Percentiles rank a stretch among this genome's conserved stretches.
phyloP scores from a whole-genome alignment of 2,888 invertebrate species.

The Pediacus dermestoides region DNA sequence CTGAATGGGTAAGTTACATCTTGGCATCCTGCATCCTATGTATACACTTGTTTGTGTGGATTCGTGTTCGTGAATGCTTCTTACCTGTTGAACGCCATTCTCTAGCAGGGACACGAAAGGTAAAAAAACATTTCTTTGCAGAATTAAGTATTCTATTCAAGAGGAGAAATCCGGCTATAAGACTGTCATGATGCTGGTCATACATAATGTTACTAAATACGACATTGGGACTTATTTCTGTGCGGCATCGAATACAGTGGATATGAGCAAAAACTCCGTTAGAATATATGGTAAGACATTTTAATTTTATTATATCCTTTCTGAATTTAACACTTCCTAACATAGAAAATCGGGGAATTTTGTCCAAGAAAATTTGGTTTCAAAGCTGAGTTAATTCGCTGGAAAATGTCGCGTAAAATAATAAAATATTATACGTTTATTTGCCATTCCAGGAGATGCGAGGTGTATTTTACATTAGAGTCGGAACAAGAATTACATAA shows the following conservation, averaged over 20 bases:
- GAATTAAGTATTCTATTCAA: conserved; percentile 62
- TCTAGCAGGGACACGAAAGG: too few species aligned
- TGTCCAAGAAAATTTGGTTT: too few species aligned
- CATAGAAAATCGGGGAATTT: too few species aligned
- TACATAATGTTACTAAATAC: conserved; percentile 57
- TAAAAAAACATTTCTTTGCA: conserved; percentile 39
- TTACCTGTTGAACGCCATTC: conserved; percentile 4
- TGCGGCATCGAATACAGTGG: conserved; percentile 67
- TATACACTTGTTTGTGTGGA: neutral
- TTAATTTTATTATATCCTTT: conserved; percentile 8
- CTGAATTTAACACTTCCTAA: too few species aligned
- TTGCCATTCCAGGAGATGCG: too few species aligned
- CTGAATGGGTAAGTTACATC: conserved; percentile 51
- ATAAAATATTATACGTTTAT: too few species aligned
- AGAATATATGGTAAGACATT: conserved; percentile 61
- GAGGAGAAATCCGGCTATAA: conserved; percentile 63
- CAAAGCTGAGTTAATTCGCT: too few species aligned
- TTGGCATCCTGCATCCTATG: neutral
- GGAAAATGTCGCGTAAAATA: too few species aligned
- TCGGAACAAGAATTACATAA: too few species aligned
- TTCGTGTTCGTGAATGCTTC: neutral
- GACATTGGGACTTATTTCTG: conserved; percentile 70
- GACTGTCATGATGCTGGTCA: conserved; percentile 59
- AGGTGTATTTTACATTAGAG: too few species aligned
- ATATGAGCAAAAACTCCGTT: conserved; percentile 65